phyloP scores from a whole-genome alignment of 2,797 vertebrate species.

The Acrocephalus scirpaceus region DNA sequence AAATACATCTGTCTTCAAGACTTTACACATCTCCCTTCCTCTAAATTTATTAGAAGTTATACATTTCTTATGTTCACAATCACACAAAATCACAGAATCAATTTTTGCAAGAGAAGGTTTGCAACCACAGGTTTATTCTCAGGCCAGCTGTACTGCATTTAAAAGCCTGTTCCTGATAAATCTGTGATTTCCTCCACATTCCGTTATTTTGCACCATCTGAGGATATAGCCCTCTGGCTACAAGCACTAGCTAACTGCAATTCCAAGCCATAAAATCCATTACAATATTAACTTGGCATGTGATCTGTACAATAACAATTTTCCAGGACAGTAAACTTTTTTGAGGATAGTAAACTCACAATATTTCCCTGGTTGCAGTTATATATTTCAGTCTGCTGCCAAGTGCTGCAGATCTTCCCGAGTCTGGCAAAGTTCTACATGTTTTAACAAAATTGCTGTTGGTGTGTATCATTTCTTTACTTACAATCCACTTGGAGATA shows the following conservation, averaged over 20 bases:
- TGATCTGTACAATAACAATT: conserved; percentile 41
- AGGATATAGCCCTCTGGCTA: not conserved
- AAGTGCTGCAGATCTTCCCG: not conserved
- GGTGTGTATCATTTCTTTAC: not conserved
- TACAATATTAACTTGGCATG: conserved; percentile 59
- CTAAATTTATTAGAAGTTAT: not conserved
- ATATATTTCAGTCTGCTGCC: not conserved
- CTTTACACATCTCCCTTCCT: not conserved
- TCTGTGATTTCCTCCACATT: not conserved
- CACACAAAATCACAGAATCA: not conserved
- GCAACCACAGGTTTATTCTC: not conserved
- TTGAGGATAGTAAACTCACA: conserved; percentile 53
- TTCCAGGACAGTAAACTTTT: conserved; percentile 59
- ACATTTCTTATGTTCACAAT: not conserved
- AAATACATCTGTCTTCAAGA: not conserved
- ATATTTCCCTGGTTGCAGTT: conserved; percentile 42
- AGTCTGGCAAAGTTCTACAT: not conserved
- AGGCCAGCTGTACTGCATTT: not conserved
- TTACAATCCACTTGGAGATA: not conserved
- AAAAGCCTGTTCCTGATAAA: conserved; percentile 1
- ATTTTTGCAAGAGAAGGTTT: not conserved
- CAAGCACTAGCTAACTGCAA: not conserved
- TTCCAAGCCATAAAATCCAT: conserved; percentile 47
- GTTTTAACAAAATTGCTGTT: not conserved
- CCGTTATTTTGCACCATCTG: not conserved